Evolutionary conservation across 2,888 invertebrate genomes (phyloP), one percentile per base, ranked within the genome.

Genomic region (Saturnia pavonia): DNA sequence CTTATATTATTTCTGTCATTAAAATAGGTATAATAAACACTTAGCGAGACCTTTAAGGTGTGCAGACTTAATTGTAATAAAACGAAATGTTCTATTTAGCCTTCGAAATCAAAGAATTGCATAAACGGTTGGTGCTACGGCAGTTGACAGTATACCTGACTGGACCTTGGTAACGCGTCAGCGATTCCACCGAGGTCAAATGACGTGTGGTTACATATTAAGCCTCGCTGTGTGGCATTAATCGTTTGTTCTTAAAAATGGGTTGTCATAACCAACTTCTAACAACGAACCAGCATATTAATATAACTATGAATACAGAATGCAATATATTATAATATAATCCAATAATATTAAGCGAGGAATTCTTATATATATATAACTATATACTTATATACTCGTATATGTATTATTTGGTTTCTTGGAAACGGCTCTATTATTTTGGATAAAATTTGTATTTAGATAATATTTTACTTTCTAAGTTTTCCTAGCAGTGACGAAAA

Each of bases 141-240:
- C 27, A 60, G 57, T 25, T 57, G 57, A 25, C 14, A 51, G 57
- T 22, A 54, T 54, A 63, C 27, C 34, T 27, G 40, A 40, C 69
- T 67, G 72, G 67, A 63, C 77, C 75, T 76, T 76, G 75, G 70
- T 42, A 74, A 74, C 76, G 74, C 72, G 69, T 73, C 72, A 72
- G 71, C 73, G 65, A 68, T 71, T 74, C 71, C 57, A 69, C 40
- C 68, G 45, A 68, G 68, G 68, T 27, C 25, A 34, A 16, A 45
- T 48, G 22, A 67, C 42, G 48, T 48, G 12, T 67, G 45, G 67
- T 27, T 27, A 45, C 68, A 65, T 19, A 25, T 65, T 40, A 34
- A 65, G 40, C 40, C n/a, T 40, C 40, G 34, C n/a, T 19, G n/a
- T 60, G 57, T 60, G 57, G 57, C 14, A 25, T 14, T 27, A 27